Base-by-base conservation (phyloP, 2,113 vertebrate genomes). In the Hiodon tergisus region DNA sequence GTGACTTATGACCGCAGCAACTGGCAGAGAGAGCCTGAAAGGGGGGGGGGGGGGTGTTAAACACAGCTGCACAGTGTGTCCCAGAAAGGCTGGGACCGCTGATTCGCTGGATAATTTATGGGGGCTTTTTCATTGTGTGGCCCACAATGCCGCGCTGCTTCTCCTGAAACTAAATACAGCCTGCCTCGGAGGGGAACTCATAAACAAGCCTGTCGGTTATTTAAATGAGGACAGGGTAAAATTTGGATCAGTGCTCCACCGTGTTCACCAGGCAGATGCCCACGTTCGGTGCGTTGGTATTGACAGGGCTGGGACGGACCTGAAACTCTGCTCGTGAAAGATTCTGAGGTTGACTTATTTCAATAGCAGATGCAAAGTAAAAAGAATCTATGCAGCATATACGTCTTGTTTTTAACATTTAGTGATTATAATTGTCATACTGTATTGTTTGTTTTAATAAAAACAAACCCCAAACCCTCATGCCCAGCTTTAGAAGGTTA, bases 71-170 rank as follows among this genome's bases (percentile, higher is more conserved):
- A 78, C 16, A 31, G 78, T 65, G 81, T 78, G 81, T 85, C 85
- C 87, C 75, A 80, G 87, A 88, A 86, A 87, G 75, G 81, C 80
- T 72, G 79, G 72, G 83, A 85, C 86, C 87, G 79, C 81, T 51
- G 78, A 74, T 85, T 87, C 82, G 76, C 77, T 79, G 82, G 79
- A 78, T 87, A 83, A 90, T 90, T 88, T 89, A 90, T 87, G 81
- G 80, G 80, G 48, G 47, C 69, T 81, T 71, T 88, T 86, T 87
- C 86, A 86, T 79, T 76, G 76, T 75, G 78, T 69, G 80, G 78
- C 84, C 82, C 79, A 79, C 81, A 81, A 87, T 82, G 83, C 83
- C 83, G 52, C 17, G 61, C 79, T 80, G 59, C 1, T 75, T 79
- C 72, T 76, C 71, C 68, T 69, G 14, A 6, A 14, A 81, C 83